Evolutionary conservation across 2,888 invertebrate species (phyloP).

Genomic region (Cistogaster globosa): DNA sequence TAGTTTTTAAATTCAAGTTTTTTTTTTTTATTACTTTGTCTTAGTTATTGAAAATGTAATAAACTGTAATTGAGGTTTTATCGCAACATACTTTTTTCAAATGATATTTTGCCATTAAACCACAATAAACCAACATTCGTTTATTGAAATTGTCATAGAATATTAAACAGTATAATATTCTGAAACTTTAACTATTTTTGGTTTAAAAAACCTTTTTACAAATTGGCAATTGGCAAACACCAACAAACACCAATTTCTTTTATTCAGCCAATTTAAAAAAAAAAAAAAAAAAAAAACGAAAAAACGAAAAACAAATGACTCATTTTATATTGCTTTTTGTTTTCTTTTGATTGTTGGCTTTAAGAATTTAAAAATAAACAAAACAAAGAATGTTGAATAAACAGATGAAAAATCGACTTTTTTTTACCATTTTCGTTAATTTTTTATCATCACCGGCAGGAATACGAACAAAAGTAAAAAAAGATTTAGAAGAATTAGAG

Average conservation of each 20-base stretch:
- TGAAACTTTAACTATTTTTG: background rate
- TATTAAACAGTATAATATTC: conserved; percentile 29
- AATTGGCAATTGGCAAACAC: background rate
- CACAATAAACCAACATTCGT: conserved; percentile 42
- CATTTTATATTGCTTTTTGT: no score
- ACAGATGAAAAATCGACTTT: conserved; percentile 47
- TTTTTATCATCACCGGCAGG: no score
- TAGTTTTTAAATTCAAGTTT: background rate
- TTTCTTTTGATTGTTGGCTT: no score
- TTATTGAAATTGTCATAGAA: conserved; percentile 45
- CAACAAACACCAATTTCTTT: no score
- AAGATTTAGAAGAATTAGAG: no score
- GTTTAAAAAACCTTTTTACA: conserved; percentile 14
- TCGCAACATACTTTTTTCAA: conserved; percentile 19
- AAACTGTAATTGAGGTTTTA: conserved; percentile 48
- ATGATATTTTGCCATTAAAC: conserved; percentile 11
- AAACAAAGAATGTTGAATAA: no score
- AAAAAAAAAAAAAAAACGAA: no score
- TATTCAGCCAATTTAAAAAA: no score
- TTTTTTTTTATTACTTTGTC: conserved; percentile 5
- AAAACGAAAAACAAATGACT: no score
- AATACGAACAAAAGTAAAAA: no score
- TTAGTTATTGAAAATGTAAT: conserved; percentile 30
- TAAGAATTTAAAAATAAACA: no score
- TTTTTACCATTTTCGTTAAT: no score